These are phyloP conservation scores for Ommatoiulus sabulosus DNA, from an alignment of 2,888 invertebrate species.

Conservation along the genomic window DNA sequence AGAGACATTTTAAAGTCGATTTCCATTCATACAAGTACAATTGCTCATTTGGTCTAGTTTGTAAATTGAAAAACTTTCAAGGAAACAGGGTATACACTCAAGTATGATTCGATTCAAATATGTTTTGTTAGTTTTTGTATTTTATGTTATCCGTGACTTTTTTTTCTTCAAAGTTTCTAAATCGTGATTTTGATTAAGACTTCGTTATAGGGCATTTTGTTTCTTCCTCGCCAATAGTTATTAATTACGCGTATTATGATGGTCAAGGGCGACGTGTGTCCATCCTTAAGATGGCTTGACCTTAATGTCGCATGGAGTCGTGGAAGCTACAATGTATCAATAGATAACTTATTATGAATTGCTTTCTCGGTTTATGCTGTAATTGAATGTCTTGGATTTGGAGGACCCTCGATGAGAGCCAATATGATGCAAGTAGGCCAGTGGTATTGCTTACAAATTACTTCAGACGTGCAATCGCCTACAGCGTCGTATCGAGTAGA, in stretches of 20 bases:
- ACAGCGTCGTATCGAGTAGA: not conserved
- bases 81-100: not conserved
- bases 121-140: too few relatives aligned
- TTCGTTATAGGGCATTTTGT: too few relatives aligned
- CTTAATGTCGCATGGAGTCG: not conserved
- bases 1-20: too few relatives aligned
- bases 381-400: conserved; percentile 5
- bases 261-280: not conserved
- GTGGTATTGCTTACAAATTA: not conserved
- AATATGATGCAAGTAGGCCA: not conserved
- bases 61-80: not conserved
- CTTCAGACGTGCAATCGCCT: not conserved
- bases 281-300: not conserved
- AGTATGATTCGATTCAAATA: too few relatives aligned
- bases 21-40: too few relatives aligned
- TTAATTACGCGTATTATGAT: too few relatives aligned
- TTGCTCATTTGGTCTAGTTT: not conserved
- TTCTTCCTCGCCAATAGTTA: too few relatives aligned
- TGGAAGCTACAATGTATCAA: not conserved
- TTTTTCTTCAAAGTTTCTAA: too few relatives aligned
- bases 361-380: not conserved
- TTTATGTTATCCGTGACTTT: too few relatives aligned
- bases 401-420: not conserved
- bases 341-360: not conserved
- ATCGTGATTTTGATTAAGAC: too few relatives aligned